phyloP scores from a whole-genome alignment of 2,888 invertebrate genomes.

The Pherbina coryleti region DNA sequence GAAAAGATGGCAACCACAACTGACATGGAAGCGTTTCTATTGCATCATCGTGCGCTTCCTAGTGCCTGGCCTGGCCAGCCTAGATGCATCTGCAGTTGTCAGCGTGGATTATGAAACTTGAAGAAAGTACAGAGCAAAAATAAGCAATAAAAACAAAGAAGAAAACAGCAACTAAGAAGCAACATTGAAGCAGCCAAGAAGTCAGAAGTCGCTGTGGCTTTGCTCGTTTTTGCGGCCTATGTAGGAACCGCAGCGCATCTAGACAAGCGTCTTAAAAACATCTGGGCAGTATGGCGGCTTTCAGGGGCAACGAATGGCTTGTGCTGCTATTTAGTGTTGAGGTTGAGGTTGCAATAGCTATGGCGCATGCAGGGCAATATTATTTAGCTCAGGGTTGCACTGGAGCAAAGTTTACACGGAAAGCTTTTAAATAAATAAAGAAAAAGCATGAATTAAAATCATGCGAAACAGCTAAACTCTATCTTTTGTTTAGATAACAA shows the following conservation, averaged over 20 bases:
- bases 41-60: slow-evolving; percentile 30
- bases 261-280: slow-evolving; percentile 39
- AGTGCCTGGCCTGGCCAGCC: neutral
- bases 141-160: slow-evolving; percentile 21
- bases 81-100: slow-evolving; percentile 3
- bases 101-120: slow-evolving; percentile 32
- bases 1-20: neutral
- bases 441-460: neutral
- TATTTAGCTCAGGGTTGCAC: too few relatives aligned
- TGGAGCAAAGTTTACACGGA: too few relatives aligned
- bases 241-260: slow-evolving; percentile 9
- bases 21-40: slow-evolving; percentile 5
- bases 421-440: neutral
- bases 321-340: neutral
- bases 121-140: slow-evolving; percentile 15
- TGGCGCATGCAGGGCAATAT: too few relatives aligned
- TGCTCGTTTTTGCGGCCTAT: neutral
- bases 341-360: neutral
- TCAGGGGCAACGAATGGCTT: neutral
- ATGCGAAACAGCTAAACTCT: too few relatives aligned
- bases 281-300: slow-evolving; percentile 39
- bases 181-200: slow-evolving; percentile 5
- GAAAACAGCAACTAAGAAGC: neutral
- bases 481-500: too few relatives aligned
- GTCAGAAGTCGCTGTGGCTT: slow-evolving; percentile 15